These are phyloP conservation scores for Rhinolophus ferrumequinum DNA, from an alignment of 2,113 vertebrate species.

Conservation along the genomic window DNA sequence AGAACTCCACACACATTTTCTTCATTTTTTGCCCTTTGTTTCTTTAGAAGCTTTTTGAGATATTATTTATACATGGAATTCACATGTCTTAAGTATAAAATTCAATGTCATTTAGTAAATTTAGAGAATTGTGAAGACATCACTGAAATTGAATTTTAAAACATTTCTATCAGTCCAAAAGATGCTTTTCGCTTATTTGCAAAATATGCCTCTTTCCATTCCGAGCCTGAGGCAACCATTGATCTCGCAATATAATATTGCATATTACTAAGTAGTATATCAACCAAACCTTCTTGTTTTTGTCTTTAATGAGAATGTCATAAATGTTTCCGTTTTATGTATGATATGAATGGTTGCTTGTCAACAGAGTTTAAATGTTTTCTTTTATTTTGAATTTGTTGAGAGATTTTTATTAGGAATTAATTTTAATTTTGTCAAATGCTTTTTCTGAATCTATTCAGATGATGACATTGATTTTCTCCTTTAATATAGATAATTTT, in stretches of 20 bases:
- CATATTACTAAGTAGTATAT: not conserved
- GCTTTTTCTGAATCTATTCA: not conserved
- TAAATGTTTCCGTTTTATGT: not conserved
- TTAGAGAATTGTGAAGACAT: not conserved
- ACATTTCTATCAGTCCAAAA: not conserved
- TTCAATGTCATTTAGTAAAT: not conserved
- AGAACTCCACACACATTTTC: not conserved
- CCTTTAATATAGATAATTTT: not conserved
- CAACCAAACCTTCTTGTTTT: not conserved
- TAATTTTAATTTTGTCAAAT: not conserved
- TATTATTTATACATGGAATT: not conserved
- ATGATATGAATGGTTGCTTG: not conserved
- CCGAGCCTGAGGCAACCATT: rapidly evolving
- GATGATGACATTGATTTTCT: not conserved
- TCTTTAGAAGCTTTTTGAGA: not conserved
- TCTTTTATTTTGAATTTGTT: not conserved
- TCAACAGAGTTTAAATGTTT: not conserved
- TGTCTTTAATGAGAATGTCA: not conserved
- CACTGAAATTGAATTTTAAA: not conserved
- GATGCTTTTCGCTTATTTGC: not conserved
- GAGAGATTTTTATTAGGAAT: not conserved
- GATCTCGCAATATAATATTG: rapidly evolving
- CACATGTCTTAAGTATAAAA: not conserved
- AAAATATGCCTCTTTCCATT: not conserved
- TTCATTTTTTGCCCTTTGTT: not conserved